Evolutionary conservation across 2,113 vertebrate genomes (phyloP).

Genomic region (Equus quagga): DNA sequence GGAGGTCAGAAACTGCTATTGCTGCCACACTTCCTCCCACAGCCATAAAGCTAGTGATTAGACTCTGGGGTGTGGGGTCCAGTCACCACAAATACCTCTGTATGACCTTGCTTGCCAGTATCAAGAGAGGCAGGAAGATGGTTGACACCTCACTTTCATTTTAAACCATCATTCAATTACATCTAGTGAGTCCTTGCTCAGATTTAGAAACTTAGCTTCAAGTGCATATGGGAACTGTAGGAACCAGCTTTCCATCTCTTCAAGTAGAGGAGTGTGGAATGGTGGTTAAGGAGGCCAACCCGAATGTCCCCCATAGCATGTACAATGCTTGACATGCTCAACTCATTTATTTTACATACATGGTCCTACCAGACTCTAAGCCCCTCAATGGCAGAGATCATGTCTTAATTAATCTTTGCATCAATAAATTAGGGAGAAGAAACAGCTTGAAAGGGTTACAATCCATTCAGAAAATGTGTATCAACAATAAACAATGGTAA

Average conservation of each 20-base stretch:
- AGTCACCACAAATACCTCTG: background rate
- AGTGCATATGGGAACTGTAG: background rate
- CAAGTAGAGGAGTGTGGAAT: background rate
- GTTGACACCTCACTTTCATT: background rate
- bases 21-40: background rate
- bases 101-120: background rate
- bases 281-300: background rate
- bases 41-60: background rate
- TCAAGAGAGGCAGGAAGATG: background rate
- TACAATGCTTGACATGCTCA: background rate
- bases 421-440: background rate
- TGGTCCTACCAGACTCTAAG: background rate
- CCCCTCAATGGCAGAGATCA: fast-evolving
- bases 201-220: background rate
- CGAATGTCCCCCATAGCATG: background rate
- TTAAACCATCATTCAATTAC: background rate
- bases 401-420: background rate
- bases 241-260: background rate
- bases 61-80: background rate
- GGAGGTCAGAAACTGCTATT: background rate
- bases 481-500: background rate
- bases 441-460: background rate
- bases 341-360: background rate
- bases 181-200: background rate
- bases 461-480: background rate